phyloP scores from a whole-genome alignment of 2,888 invertebrate genomes.

The Chirona hameri region DNA sequence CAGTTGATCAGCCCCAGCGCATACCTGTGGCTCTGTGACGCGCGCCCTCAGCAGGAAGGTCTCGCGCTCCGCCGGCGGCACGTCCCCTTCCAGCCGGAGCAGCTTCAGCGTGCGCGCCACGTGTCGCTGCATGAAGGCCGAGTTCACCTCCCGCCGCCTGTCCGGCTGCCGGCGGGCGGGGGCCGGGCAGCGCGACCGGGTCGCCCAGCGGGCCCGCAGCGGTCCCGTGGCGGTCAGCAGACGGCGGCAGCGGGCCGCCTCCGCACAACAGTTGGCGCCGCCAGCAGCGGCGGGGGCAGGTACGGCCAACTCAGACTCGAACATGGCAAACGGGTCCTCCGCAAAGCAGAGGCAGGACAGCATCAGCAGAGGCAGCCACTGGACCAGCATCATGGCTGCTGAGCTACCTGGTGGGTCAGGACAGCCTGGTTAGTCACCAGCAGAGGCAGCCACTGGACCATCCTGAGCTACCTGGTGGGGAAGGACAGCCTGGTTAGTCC shows the following conservation, averaged over 20 bases:
- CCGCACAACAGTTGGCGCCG: background rate
- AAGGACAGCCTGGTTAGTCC: too few species aligned
- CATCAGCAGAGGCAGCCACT: background rate
- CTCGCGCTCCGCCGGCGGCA: background rate
- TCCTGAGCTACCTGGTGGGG: too few species aligned
- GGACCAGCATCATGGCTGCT: background rate
- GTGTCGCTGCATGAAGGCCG: conserved; percentile 9
- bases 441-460: too few species aligned
- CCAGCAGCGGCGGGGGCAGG: background rate
- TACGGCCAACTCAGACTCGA: background rate
- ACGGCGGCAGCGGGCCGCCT: background rate
- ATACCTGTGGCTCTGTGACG: background rate
- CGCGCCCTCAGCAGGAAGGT: background rate
- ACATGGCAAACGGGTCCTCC: background rate
- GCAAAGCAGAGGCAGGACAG: background rate
- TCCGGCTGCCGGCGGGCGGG: background rate
- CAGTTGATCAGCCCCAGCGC: background rate
- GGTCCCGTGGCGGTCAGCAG: background rate
- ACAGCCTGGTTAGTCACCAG: too few species aligned
- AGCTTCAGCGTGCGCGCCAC: background rate
- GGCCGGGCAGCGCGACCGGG: background rate
- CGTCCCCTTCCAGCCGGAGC: background rate
- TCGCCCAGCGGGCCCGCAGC: background rate
- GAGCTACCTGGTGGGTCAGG: too few species aligned
- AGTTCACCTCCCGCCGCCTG: background rate